Percentiles rank a stretch among this genome's conserved stretches.
phyloP scores from a whole-genome alignment of 2,113 vertebrate genomes.

The Dolichotis patagonum region DNA sequence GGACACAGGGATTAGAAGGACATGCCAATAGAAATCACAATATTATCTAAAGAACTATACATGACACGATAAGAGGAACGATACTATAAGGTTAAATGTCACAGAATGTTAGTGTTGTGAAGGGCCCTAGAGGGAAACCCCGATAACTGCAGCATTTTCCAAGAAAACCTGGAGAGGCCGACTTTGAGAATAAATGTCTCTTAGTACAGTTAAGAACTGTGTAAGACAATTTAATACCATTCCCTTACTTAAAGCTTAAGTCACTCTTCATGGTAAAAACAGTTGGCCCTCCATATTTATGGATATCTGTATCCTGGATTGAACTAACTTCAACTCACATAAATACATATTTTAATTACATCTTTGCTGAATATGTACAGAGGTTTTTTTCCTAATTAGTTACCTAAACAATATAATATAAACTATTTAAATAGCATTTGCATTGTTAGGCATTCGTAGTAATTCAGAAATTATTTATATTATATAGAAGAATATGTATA shows the following conservation, averaged over 20 bases:
- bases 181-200: not conserved
- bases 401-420: not conserved
- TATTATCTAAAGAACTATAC: not conserved
- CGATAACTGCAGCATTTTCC: not conserved
- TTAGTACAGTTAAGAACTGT: not conserved
- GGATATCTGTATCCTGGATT: not conserved
- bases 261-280: not conserved
- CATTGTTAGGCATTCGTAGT: not conserved
- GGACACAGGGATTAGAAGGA: not conserved
- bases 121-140: not conserved
- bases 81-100: not conserved
- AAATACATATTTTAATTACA: not conserved
- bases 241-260: not conserved
- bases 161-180: not conserved
- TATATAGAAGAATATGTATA: not conserved
- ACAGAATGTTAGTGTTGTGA: not conserved
- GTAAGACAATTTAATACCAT: not conserved
- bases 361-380: no score
- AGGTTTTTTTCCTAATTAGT: not conserved
- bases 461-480: not conserved
- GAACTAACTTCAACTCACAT: not conserved
- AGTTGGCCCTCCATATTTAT: not conserved
- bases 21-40: not conserved
- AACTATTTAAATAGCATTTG: not conserved
- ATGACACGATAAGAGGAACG: not conserved